Evolutionary conservation across 2,888 invertebrate genomes (phyloP).

Genomic region (Plusia festucae): DNA sequence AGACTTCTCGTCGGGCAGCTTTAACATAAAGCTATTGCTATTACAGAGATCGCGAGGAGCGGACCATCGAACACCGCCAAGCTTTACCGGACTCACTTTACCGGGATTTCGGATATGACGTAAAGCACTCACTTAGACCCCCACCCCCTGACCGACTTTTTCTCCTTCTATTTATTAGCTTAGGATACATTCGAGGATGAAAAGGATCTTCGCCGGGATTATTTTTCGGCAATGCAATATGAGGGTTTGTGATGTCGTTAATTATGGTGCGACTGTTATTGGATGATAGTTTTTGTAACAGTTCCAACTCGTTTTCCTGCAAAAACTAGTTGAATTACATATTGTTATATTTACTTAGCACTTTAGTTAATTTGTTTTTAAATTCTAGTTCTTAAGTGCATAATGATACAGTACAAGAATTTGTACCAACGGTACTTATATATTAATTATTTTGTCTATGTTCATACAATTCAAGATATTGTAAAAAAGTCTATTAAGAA

Average conservation of each 20-base stretch:
- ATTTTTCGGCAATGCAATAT: slow-evolving; percentile 78
- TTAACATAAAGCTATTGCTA: slow-evolving; percentile 89
- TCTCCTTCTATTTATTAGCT: slow-evolving; percentile 85
- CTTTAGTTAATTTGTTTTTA: not conserved
- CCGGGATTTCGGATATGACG: slow-evolving; percentile 89
- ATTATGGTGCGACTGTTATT: slow-evolving; percentile 64
- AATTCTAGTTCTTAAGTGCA: not conserved
- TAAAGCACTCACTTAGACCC: slow-evolving; percentile 86
- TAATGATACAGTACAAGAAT: not conserved
- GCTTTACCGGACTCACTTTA: slow-evolving; percentile 87
- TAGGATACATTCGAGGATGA: slow-evolving; percentile 82
- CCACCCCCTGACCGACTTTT: slow-evolving; percentile 83
- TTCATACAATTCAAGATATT: not conserved
- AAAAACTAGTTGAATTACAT: not conserved
- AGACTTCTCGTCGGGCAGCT: slow-evolving; percentile 82
- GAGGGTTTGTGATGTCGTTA: slow-evolving; percentile 70
- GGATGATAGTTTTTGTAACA: slow-evolving; percentile 31
- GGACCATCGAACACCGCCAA: slow-evolving; percentile 86
- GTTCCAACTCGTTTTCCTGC: not conserved
- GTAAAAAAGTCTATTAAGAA: not conserved
- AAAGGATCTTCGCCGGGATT: slow-evolving; percentile 74
- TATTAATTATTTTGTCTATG: not conserved
- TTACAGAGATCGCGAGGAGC: slow-evolving; percentile 85
- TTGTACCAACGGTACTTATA: not conserved
- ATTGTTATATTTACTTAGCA: too few species aligned